Evolutionary conservation across 2,888 invertebrate genomes (phyloP).

Genomic region (Gryllus longicercus): DNA sequence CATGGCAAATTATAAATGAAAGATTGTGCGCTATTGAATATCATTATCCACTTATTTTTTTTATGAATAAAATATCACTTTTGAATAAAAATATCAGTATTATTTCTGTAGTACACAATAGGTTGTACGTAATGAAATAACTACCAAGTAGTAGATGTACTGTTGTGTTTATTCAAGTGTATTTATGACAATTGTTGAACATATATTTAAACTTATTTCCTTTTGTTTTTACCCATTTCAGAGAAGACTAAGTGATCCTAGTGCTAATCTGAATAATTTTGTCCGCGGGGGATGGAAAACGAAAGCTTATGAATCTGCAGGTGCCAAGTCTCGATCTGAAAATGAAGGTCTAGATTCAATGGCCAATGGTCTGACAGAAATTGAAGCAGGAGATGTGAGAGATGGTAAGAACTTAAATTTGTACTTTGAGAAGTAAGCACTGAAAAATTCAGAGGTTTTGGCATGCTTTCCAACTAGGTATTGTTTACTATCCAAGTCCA

Average conservation of each 20-base stretch:
- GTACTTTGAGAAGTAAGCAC: not conserved
- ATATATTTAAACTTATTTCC: conserved; percentile 33
- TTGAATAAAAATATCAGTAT: no score
- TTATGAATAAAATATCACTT: not conserved
- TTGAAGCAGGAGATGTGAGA: conserved; percentile 88
- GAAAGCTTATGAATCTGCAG: conserved; percentile 43
- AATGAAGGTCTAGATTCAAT: conserved; percentile 86
- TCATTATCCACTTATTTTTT: not conserved
- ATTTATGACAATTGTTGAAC: no score
- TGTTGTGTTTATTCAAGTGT: no score
- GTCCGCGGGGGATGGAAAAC: conserved; percentile 78
- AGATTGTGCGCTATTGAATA: not conserved
- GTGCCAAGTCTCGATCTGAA: conserved; percentile 76
- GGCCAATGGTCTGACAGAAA: conserved; percentile 80
- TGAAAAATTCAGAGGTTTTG: not conserved
- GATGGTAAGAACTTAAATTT: conserved; percentile 64
- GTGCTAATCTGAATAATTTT: conserved; percentile 82
- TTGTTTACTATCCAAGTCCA: not conserved
- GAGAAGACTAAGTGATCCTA: conserved; percentile 87
- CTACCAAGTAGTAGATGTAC: no score
- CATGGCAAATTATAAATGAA: no score
- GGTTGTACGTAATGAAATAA: no score
- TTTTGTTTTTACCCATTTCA: conserved; percentile 45
- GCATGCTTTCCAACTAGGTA: not conserved
- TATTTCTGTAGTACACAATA: no score